Base-by-base conservation (phyloP, 2,113 vertebrate species). In the Oreocharis arfaki region DNA sequence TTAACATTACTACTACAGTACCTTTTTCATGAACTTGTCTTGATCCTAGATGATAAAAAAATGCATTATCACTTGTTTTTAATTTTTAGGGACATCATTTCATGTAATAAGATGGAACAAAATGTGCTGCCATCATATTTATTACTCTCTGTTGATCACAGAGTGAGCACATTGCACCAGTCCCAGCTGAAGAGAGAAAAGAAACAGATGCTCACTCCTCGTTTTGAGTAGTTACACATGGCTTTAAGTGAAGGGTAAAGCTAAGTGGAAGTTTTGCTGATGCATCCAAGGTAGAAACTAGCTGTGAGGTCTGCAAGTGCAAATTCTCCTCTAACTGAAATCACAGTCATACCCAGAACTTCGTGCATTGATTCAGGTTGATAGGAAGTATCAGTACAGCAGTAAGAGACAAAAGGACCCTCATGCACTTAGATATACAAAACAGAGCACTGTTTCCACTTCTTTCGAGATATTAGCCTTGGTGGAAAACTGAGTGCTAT, bases 21-120 rank as follows among this genome's bases (percentile, higher is more conserved):
- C 9, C 6, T 67, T 59, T 56, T 82, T 68, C 21, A 50, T 89
- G 9, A 82, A 67, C 46, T 55, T 84, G 8, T 93, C 69, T 81
- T 23, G 10, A 91, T 91, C 69, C 42, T 55, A 50, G 26, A 42
- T 84, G 35, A 75, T 75, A 42, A 87, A 95, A 92, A 83, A 75
- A 39, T 39, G 17, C 12, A n/a, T 60, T 47, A 21, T 39, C 1
- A 1, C 53, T 84, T 91, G 52, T 16, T 95, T 89, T 52, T 55
- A 71, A 68, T 35, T 78, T 88, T 78, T 57, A 21, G 56, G 74
- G 55, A 63, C 14, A 46, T 57, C 9, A 22, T 78, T 81, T 91
- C 37, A 57, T 44, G 32, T 86, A 68, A 44, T 23, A n/a, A 95
- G 24, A 37, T 53, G 75, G 79, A 96, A 86, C 49, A 83, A 88